Conservation (phyloP, 2,113 vertebrate genomes). For the Excalfactoria chinensis region DNA sequence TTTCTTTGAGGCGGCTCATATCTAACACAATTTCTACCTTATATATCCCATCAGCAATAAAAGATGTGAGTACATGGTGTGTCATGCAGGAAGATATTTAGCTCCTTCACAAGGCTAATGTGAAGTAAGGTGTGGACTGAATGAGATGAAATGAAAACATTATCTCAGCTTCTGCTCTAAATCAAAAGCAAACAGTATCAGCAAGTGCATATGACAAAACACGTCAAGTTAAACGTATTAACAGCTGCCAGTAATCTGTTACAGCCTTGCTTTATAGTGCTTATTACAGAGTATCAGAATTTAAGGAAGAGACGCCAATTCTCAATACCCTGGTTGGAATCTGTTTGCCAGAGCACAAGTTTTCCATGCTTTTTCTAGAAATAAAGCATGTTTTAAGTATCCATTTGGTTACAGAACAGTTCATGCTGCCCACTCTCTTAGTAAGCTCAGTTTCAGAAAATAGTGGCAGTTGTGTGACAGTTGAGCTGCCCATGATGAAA, state of each 20-base stretch:
- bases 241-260: neutral
- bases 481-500: conserved; percentile 16
- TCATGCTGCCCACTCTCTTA: neutral
- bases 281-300: neutral
- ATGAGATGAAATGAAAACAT: neutral
- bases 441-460: conserved; percentile 2
- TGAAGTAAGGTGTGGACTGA: neutral
- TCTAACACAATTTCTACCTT: neutral
- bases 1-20: neutral
- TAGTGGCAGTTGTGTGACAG: neutral
- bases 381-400: neutral
- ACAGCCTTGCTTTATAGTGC: neutral
- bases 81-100: neutral
- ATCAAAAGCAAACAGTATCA: neutral
- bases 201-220: neutral
- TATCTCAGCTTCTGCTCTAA: neutral
- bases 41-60: neutral
- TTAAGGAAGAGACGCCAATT: neutral
- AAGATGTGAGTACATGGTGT: neutral
- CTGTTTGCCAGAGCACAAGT: neutral
- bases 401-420: neutral
- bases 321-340: neutral
- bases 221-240: neutral
- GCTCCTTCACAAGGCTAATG: neutral
- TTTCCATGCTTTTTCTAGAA: neutral